Base-by-base conservation (phyloP, 2,113 vertebrate genomes). In the Anser cygnoides region DNA sequence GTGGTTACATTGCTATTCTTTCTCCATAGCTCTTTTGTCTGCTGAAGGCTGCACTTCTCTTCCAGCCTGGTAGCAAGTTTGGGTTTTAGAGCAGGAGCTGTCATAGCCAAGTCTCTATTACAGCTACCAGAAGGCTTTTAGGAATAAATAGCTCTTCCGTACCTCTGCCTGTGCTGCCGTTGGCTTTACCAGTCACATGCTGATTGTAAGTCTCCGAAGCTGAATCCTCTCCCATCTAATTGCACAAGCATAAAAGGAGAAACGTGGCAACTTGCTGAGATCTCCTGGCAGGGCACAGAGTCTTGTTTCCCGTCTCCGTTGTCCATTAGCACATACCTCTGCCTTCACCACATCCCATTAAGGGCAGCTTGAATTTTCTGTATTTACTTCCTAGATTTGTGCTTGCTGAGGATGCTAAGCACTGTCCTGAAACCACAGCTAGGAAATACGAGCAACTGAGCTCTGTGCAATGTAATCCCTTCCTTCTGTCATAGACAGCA, bases 41-140 rank as follows among this genome's bases (percentile, higher is more conserved):
- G 19, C 39, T 41, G 65, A 55, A 8, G 20, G 39, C 37, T 71
- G 29, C 6, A 6, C n/a, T 90, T 31, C 9, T 78, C 23, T 84
- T 33, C 14, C 35, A 67, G 20, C 23, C 26, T 57, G 13, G 9
- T n/a, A 54, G 10, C 15, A 29, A 0, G 0, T 58, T 41, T 49
- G 44, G 20, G 33, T 41, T 80, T 87, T 84, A 62, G 18, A 76
- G 33, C 44, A 62, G 50, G 28, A 87, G 31, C 22, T 85, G 19
- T 25, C 37, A 22, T 23, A 72, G 28, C 50, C 74, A 66, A 37
- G 31, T 57, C 63, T 92, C 41, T 67, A 4, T 26, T 90, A 72
- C 28, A 86, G 26, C 33, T 74, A 18, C 37, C 20, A 77, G 59
- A 80, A 77, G 25, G 5, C 4, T 35, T 71, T 39, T 28, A 61